Evolutionary conservation across 2,797 vertebrate species (phyloP).

Genomic region (Darevskia mixta): DNA sequence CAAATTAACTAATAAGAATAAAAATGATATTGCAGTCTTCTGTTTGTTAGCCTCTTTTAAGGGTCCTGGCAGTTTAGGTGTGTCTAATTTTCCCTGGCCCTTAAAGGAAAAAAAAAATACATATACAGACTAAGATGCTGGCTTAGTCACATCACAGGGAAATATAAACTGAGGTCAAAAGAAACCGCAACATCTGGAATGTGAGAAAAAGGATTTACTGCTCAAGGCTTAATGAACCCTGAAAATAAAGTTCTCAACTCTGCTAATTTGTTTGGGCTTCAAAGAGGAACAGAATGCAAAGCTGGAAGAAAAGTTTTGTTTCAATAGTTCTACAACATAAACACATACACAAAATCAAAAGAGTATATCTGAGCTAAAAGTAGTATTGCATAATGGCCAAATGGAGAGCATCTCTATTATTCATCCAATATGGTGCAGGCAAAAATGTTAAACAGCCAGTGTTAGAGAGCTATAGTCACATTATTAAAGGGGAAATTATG

Average conservation of each 20-base stretch:
- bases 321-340: slow-evolving; percentile 59
- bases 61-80: slow-evolving; percentile 6
- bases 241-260: slow-evolving; percentile 88
- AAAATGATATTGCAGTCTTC: neutral
- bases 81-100: slow-evolving; percentile 18
- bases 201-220: slow-evolving; percentile 81
- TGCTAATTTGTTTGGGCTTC: slow-evolving; percentile 92
- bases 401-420: slow-evolving; percentile 45
- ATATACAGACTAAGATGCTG: slow-evolving; percentile 37
- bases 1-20: neutral
- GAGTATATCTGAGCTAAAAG: slow-evolving; percentile 70
- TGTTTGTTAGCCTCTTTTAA: slow-evolving; percentile 34
- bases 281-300: slow-evolving; percentile 75
- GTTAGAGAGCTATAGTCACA: slow-evolving; percentile 54
- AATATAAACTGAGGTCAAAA: slow-evolving; percentile 82
- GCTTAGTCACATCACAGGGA: slow-evolving; percentile 72
- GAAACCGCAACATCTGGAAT: slow-evolving; percentile 89
- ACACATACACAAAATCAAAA: slow-evolving; percentile 57
- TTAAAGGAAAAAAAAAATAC: neutral
- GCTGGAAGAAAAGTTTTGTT: slow-evolving; percentile 66
- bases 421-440: slow-evolving; percentile 60
- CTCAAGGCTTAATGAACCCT: slow-evolving; percentile 89
- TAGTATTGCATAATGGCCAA: slow-evolving; percentile 61
- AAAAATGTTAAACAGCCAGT: slow-evolving; percentile 58
- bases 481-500: slow-evolving; percentile 69